A percentile compares a stretch with the other conserved stretches of the same genome.
Evolutionary conservation across 2,797 vertebrate species (phyloP).

Genomic region (Onychomys leucogaster): DNA sequence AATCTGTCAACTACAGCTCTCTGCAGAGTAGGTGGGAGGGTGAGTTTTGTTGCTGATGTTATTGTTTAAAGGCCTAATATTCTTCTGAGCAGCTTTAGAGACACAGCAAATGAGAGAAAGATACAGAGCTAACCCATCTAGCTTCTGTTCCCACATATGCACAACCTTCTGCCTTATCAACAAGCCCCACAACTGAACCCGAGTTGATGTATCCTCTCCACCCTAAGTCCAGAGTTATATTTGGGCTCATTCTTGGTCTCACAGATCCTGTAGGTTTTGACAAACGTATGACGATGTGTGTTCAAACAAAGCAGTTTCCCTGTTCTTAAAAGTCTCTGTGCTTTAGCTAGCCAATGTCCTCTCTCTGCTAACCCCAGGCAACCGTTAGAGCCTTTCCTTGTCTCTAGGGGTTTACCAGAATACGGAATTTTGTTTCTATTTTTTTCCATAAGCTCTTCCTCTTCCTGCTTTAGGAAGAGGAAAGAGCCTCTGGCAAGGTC

Average conservation of each 20-base stretch:
- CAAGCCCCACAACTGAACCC: neutral
- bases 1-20: neutral
- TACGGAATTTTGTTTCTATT: neutral
- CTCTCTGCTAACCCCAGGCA: neutral
- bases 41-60: neutral
- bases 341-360: fast-evolving
- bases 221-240: neutral
- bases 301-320: neutral
- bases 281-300: neutral
- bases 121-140: neutral
- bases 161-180: neutral
- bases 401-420: neutral
- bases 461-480: conserved; percentile 18
- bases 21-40: neutral
- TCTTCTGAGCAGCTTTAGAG: neutral
- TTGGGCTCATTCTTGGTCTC: neutral
- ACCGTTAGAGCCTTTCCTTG: neutral
- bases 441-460: neutral
- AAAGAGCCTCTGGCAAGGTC: neutral
- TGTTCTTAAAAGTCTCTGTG: neutral
- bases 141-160: neutral
- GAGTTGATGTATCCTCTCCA: neutral
- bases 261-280: neutral
- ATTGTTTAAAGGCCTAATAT: neutral
- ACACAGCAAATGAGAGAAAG: neutral